A percentile compares a stretch with the other conserved stretches of the same genome.
These are phyloP conservation scores for chimpanzee (Pan troglodytes) DNA, from an alignment of 2,113 vertebrate species.

Conservation along the genomic window NHGRI_mPanTro3-v2.1_pri NC_072402.2:24995001-24995500, in stretches of 20 bases:
- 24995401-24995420: background rate
- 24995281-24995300: background rate
- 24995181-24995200: background rate
- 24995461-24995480: background rate
- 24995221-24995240: background rate
- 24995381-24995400: background rate
- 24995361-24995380: background rate
- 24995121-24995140: background rate
- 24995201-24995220: background rate
- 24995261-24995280: background rate
- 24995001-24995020: background rate
- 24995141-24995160: background rate
- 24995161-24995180: background rate
- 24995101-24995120: background rate
- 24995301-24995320: background rate
- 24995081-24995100: background rate
- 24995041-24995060: conserved; percentile 24
- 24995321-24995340: conserved; percentile 28
- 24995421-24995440: background rate
- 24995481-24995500: background rate
- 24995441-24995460: background rate
- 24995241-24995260: background rate
- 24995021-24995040: background rate
- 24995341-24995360: background rate
- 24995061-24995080: background rate